Evolutionary conservation across 2,888 invertebrate species (phyloP).

Genomic region (Pollenia amentaria): DNA sequence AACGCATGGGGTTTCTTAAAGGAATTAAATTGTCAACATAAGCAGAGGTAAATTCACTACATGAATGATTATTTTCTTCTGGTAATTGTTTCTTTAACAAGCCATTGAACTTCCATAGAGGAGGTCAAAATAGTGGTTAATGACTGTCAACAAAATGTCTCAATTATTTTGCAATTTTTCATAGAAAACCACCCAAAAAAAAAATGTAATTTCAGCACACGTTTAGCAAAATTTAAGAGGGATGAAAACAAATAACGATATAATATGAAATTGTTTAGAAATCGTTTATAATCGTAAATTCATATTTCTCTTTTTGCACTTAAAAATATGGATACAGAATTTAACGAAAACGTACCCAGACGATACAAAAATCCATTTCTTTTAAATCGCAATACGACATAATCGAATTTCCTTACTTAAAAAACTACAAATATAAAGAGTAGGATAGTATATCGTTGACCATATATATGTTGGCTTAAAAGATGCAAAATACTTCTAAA

Average conservation of each 20-base stretch:
- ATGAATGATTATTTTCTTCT: slow-evolving; percentile 25
- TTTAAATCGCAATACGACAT: too few relatives aligned
- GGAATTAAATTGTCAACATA: slow-evolving; percentile 68
- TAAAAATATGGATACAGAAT: too few relatives aligned
- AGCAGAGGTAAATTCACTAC: slow-evolving; percentile 5
- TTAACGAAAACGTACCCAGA: too few relatives aligned
- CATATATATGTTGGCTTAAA: too few relatives aligned
- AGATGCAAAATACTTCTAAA: too few relatives aligned
- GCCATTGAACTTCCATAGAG: slow-evolving; percentile 74
- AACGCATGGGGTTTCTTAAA: slow-evolving; percentile 57
- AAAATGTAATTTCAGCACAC: slow-evolving; percentile 55
- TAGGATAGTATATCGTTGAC: too few relatives aligned
- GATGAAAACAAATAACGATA: slow-evolving; percentile 41
- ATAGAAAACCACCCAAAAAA: slow-evolving; percentile 74
- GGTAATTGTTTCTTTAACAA: slow-evolving; percentile 71
- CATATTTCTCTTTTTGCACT: too few relatives aligned
- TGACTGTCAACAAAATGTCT: slow-evolving; percentile 82
- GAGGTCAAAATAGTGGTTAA: slow-evolving; percentile 80
- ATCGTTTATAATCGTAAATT: too few relatives aligned
- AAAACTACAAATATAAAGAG: too few relatives aligned
- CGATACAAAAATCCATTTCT: too few relatives aligned
- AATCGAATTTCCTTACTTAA: too few relatives aligned
- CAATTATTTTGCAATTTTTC: slow-evolving; percentile 84
- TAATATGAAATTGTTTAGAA: not conserved
- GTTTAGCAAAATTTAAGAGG: slow-evolving; percentile 39